Percentiles rank a stretch among this genome's conserved stretches.
Conservation (phyloP, 2,113 vertebrate genomes). For the Octodon degus region DNA sequence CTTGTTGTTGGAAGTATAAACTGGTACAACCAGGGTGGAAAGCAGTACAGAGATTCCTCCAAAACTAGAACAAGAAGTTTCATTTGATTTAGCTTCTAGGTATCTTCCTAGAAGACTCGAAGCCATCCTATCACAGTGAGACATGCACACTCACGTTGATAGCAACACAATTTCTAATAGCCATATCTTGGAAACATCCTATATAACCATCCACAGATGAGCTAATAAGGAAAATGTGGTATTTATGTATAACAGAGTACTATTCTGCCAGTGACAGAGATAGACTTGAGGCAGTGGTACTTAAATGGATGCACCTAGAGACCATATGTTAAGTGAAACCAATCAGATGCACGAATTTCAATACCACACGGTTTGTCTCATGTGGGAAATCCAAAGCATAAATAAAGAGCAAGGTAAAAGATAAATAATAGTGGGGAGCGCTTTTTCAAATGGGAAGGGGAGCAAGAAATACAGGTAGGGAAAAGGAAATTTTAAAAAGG, state of each 20-base stretch:
- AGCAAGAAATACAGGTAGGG: not conserved
- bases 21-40: not conserved
- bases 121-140: not conserved
- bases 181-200: not conserved
- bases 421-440: not conserved
- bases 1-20: not conserved
- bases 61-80: not conserved
- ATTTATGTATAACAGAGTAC: too few species aligned
- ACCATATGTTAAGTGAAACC: not conserved
- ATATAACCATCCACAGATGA: not conserved
- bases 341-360: not conserved
- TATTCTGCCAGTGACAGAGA: too few species aligned
- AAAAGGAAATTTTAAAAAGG: not conserved
- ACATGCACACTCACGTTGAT: not conserved
- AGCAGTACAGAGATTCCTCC: not conserved
- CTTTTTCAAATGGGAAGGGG: not conserved
- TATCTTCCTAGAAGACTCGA: not conserved
- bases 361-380: not conserved
- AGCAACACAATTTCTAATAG: not conserved
- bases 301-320: not conserved
- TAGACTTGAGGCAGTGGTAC: not conserved
- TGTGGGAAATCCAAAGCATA: not conserved
- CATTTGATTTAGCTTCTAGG: not conserved
- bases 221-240: too few species aligned
- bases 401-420: not conserved